phyloP scores from a whole-genome alignment of 2,797 vertebrate genomes.

The Liasis olivaceus region DNA sequence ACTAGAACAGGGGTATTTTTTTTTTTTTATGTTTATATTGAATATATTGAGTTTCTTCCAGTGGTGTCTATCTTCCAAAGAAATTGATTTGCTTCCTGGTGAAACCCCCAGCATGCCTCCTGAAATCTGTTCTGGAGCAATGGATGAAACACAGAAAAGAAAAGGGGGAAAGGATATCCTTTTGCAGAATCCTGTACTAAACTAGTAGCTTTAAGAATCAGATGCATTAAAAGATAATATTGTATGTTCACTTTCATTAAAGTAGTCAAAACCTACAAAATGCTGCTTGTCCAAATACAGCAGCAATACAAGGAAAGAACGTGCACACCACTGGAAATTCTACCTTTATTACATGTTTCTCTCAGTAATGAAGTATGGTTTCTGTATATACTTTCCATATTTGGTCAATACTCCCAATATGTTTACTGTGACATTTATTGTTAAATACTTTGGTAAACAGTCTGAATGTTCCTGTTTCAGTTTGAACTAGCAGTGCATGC shows the following conservation, averaged over 20 bases:
- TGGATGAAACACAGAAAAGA: background rate
- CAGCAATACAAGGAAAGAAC: background rate
- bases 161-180: background rate
- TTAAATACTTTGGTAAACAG: background rate
- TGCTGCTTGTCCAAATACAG: background rate
- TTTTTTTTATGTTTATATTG: background rate
- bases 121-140: background rate
- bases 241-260: background rate
- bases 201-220: background rate
- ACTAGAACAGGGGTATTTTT: background rate
- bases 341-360: background rate
- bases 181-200: background rate
- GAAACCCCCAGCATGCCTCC: background rate
- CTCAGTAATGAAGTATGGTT: background rate
- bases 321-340: too few relatives aligned
- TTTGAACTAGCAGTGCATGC: conserved; percentile 41
- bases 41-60: background rate
- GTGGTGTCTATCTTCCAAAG: background rate
- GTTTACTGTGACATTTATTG: background rate
- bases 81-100: background rate
- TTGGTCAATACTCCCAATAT: background rate
- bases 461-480: background rate
- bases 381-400: background rate
- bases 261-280: background rate
- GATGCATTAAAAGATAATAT: background rate